Percentiles rank a stretch among this genome's conserved stretches.
phyloP scores from a whole-genome alignment of 23 tunicate genomes.

The Phallusia fumigata region DNA sequence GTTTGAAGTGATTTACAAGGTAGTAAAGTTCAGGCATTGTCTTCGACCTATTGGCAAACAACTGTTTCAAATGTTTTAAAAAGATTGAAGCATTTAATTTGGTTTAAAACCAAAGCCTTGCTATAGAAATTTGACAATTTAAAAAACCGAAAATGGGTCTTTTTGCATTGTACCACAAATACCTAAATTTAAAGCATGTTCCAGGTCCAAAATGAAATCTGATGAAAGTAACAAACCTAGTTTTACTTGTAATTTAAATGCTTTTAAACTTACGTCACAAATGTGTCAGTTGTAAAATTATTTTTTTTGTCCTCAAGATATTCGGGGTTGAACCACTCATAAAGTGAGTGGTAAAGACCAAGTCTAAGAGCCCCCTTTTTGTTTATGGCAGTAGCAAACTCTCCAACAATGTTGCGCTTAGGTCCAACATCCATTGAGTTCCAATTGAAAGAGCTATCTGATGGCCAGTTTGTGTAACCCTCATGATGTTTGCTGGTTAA shows the following conservation, averaged over 20 bases:
- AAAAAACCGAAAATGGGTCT: too few relatives aligned
- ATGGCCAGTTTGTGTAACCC: conserved; percentile 72
- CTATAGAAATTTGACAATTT: too few relatives aligned
- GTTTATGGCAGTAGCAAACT: conserved; percentile 57
- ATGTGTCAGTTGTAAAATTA: conserved; percentile 27
- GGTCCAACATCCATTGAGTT: conserved; percentile 59
- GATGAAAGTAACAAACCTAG: too few relatives aligned
- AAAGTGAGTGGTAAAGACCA: conserved; percentile 64
- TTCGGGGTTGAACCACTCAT: conserved; percentile 46
- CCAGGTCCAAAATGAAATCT: too few relatives aligned
- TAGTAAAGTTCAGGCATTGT: conserved; percentile 60
- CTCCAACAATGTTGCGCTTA: conserved; percentile 58
- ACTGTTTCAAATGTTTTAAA: too few relatives aligned
- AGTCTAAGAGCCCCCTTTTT: conserved; percentile 46
- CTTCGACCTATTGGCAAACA: conserved; percentile 17
- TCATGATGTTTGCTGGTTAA: conserved; percentile 53
- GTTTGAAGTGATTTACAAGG: conserved; percentile 34
- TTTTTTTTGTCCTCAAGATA: conserved; percentile 38
- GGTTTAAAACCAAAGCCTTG: too few relatives aligned
- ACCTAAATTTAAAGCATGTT: too few relatives aligned
- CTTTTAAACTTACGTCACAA: conserved; percentile 18
- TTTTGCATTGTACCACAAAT: too few relatives aligned
- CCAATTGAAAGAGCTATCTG: conserved; percentile 55
- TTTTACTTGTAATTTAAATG: too few relatives aligned
- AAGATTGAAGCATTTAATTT: too few relatives aligned